Evolutionary conservation across 2,113 vertebrate species (phyloP), one percentile per base, ranked within the genome.

Genomic region (Oncorhynchus gorbuscha): DNA sequence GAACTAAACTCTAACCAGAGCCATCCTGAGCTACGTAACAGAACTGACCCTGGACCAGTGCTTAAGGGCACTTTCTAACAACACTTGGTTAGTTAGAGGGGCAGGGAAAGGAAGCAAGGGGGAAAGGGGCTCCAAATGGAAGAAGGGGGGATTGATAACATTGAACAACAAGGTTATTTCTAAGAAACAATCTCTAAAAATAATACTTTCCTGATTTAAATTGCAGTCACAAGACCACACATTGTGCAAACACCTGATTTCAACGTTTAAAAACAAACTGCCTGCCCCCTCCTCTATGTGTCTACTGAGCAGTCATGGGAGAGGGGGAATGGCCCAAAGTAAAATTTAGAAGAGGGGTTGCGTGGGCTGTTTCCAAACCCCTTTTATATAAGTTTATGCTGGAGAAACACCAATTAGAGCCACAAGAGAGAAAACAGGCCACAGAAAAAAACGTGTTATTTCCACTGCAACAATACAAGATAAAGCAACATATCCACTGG

Each of bases 171-270:
- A 84, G 87, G 83, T 88, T 89, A 85, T 92, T 70, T 69, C 79
- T 79, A 84, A 87, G 86, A 90, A 93, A 93, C 92, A 87, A 91
- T 89, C 91, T 89, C 89, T 92, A 92, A 92, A 92, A 93, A 92
- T 90, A 93, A 94, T 90, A 94, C 93, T 93, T 94, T 94, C 93
- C 93, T 94, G 93, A 94, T 93, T 93, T 88, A 88, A 91, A 88
- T 88, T 86, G 88, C 84, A 90, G 90, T 84, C 79, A 32, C 79
- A 51, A 83, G 88, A 81, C 90, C 85, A 80, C 90, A 79, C 89
- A 91, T 92, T 94, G 93, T 94, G 93, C 93, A 94, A 93, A 94
- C 91, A 90, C 92, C 92, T 94, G 93, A 93, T 91, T 92, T 91
- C 86, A 87, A 91, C 89, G 77, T 93, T 90, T 91, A 84, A 91